A percentile compares a stretch with the other conserved stretches of the same genome.
phyloP scores from a whole-genome alignment of 1,140 invertebrate species.

The Drosophila sechellia region DNA sequence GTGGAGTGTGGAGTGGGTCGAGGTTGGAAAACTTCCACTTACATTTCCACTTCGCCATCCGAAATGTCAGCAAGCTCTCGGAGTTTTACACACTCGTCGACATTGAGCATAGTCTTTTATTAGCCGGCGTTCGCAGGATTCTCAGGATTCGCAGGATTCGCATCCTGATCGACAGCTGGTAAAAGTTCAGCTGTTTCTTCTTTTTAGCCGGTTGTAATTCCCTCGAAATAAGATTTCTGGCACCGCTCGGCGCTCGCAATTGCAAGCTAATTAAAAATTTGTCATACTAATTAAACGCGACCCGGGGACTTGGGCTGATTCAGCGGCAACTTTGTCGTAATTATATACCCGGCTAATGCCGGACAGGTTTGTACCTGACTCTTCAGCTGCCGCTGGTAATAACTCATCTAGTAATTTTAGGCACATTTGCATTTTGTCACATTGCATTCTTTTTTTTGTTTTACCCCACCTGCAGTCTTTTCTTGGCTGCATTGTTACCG shows the following conservation, averaged over 20 bases:
- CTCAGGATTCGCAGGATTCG: constrained; percentile 19
- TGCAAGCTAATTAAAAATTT: constrained; percentile 82
- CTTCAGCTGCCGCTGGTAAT: constrained; percentile 34
- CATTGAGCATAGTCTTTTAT: constrained; percentile 79
- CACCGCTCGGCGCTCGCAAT: constrained; percentile 63
- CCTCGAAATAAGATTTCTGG: constrained; percentile 73
- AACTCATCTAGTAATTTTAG: constrained; percentile 72
- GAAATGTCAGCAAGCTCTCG: constrained; percentile 70
- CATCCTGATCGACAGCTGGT: constrained; percentile 67
- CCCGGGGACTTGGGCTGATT: constrained; percentile 59
- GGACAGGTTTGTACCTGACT: constrained; percentile 42
- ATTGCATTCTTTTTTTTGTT: not conserved
- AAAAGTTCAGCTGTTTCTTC: constrained; percentile 54
- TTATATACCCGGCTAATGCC: constrained; percentile 66
- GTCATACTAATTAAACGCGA: constrained; percentile 80
- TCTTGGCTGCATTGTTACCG: constrained; percentile 29
- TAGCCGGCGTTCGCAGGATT: constrained; percentile 38
- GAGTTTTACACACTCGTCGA: constrained; percentile 78
- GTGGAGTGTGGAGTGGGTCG: not conserved
- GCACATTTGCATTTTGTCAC: constrained; percentile 67
- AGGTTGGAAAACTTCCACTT: constrained; percentile 12
- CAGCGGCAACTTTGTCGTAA: constrained; percentile 57
- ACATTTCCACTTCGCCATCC: constrained; percentile 9
- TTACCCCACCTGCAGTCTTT: not conserved
- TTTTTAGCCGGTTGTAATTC: constrained; percentile 60